These are phyloP conservation scores for Ephialtes manifestator DNA, from an alignment of 2,888 invertebrate species.

Conservation along the genomic window DNA sequence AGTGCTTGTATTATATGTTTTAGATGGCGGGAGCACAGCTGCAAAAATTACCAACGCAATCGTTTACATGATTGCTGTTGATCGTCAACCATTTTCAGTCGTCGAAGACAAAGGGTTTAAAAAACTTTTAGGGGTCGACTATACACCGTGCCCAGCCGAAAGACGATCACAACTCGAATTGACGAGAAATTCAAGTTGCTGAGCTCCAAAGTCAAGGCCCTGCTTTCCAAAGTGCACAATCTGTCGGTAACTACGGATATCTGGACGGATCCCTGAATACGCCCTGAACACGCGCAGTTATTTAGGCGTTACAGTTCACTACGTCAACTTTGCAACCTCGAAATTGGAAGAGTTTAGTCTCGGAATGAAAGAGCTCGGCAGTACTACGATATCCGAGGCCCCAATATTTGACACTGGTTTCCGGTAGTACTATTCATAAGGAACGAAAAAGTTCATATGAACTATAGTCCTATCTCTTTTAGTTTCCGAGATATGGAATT, in stretches of 20 bases:
- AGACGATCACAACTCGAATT: slow-evolving; percentile 77
- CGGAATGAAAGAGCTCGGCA: too few relatives aligned
- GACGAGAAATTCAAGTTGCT: slow-evolving; percentile 78
- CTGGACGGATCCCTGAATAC: slow-evolving; percentile 80
- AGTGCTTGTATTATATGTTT: too few relatives aligned
- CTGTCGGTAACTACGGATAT: slow-evolving; percentile 79
- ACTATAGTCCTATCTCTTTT: too few relatives aligned
- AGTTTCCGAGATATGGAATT: too few relatives aligned
- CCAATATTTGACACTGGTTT: too few relatives aligned
- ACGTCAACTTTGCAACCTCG: slow-evolving; percentile 73
- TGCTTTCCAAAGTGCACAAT: slow-evolving; percentile 65
- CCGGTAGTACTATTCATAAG: too few relatives aligned
- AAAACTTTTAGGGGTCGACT: slow-evolving; percentile 17
- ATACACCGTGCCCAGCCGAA: slow-evolving; percentile 72
- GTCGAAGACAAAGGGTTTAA: slow-evolving; percentile 44
- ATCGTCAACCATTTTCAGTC: slow-evolving; percentile 28
- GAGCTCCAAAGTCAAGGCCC: slow-evolving; percentile 75
- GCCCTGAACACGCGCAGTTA: slow-evolving; percentile 74
- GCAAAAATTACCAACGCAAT: slow-evolving; percentile 43
- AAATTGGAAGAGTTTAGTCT: slow-evolving; percentile 75
- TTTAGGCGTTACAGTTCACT: slow-evolving; percentile 80
- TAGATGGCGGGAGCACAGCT: slow-evolving; percentile 65
- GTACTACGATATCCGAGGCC: too few relatives aligned
- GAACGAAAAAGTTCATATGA: too few relatives aligned
- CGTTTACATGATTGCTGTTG: slow-evolving; percentile 41